Evolutionary conservation across 37 sponge, comb jelly and placozoan species (phyloP).

Genomic region (Spongilla lacustris): DNA sequence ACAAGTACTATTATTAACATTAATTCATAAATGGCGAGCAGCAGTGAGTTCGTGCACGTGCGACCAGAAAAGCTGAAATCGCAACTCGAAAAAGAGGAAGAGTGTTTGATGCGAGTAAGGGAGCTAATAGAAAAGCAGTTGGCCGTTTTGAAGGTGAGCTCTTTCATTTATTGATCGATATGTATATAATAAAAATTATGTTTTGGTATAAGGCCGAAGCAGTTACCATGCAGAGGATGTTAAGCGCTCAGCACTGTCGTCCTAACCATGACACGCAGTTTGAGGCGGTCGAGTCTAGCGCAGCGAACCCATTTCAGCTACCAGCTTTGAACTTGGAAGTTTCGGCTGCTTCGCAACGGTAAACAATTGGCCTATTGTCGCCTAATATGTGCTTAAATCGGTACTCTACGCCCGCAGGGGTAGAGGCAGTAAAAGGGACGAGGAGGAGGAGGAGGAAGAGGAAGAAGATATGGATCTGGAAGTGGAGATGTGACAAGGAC

Average conservation of each 20-base stretch:
- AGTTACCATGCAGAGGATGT: conserved; percentile 25
- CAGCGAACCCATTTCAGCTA: not conserved
- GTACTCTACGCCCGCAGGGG: not conserved
- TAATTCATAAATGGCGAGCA: not conserved
- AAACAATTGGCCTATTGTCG: not conserved
- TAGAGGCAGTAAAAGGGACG: not conserved
- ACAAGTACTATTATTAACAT: too few relatives aligned
- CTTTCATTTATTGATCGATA: not conserved
- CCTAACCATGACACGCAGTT: not conserved
- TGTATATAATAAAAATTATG: not conserved
- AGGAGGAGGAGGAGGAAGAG: conserved; percentile 9
- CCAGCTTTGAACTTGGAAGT: conserved; percentile 30
- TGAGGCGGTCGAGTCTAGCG: not conserved
- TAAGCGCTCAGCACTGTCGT: not conserved
- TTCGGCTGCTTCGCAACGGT: not conserved
- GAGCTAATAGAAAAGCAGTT: conserved; percentile 12
- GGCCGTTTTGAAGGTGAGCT: conserved; percentile 15
- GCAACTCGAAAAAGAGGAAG: conserved; percentile 34
- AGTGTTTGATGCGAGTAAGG: not conserved
- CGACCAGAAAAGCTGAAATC: conserved; percentile 1
- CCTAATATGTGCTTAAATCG: not conserved
- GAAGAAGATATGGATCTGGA: not conserved
- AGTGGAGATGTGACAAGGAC: not conserved
- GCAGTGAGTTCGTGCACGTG: not conserved
- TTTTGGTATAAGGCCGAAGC: conserved; percentile 30